Conservation (phyloP, 1,140 invertebrate species). For the Ceratitis capitata region DNA sequence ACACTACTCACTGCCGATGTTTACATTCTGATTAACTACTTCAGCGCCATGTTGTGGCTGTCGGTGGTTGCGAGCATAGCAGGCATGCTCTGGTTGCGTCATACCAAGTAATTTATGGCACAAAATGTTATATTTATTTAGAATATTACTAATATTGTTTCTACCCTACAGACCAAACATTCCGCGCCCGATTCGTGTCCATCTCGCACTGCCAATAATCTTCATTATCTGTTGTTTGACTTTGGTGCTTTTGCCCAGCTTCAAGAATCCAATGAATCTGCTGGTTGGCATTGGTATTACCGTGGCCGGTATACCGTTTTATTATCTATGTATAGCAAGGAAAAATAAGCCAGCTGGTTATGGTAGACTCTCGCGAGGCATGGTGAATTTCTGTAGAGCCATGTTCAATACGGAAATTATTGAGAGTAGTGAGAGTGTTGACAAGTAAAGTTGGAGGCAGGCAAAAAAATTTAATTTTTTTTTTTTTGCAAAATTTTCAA, state of each 20-base stretch:
- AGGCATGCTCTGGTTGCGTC: conserved; percentile 81
- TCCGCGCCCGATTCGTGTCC: conserved; percentile 82
- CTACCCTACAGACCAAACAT: conserved; percentile 71
- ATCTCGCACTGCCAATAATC: conserved; percentile 80
- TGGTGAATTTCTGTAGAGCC: conserved; percentile 58
- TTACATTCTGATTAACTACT: conserved; percentile 80
- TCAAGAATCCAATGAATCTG: conserved; percentile 80
- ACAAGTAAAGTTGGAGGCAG: conserved; percentile 44
- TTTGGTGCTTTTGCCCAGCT: conserved; percentile 83
- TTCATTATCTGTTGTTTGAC: conserved; percentile 88
- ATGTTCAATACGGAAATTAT: conserved; percentile 62
- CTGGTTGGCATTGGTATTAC: conserved; percentile 86
- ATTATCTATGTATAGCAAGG: conserved; percentile 88
- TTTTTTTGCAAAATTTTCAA: too few species aligned
- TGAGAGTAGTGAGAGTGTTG: conserved; percentile 54
- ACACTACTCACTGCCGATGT: conserved; percentile 80
- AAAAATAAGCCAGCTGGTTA: conserved; percentile 73
- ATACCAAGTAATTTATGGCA: conserved; percentile 63
- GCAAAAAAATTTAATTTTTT: too few species aligned
- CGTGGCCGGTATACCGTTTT: conserved; percentile 89
- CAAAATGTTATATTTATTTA: neutral
- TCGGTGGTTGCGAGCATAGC: conserved; percentile 79
- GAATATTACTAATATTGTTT: neutral
- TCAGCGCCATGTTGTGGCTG: conserved; percentile 83
- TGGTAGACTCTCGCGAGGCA: conserved; percentile 51